Conservation (phyloP, 2,113 vertebrate species). For the Vimba vimba region DNA sequence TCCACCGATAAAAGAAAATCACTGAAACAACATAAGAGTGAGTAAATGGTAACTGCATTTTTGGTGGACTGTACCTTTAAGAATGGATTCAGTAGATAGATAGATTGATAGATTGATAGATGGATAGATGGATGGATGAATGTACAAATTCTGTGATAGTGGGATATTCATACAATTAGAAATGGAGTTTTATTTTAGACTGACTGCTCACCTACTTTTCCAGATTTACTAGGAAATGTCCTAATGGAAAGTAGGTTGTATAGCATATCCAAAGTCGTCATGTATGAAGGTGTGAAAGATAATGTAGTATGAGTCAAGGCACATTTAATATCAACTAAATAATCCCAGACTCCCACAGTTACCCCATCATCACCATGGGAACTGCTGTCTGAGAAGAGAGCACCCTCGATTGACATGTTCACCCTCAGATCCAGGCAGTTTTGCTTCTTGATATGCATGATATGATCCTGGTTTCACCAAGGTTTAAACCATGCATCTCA, state of each 20-base stretch:
- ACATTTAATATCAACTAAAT: not conserved
- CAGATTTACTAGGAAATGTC: not conserved
- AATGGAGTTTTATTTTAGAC: not conserved
- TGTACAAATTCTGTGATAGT: not conserved
- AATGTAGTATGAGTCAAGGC: constrained; percentile 10
- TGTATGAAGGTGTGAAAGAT: not conserved
- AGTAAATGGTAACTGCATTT: not conserved
- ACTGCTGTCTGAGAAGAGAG: constrained; percentile 14
- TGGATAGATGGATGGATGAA: not conserved
- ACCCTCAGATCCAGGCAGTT: constrained; percentile 17
- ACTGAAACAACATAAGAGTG: not conserved
- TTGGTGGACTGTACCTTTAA: constrained; percentile 5
- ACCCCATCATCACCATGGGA: constrained; percentile 37
- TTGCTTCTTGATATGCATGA: constrained; percentile 20
- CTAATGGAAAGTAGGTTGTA: not conserved
- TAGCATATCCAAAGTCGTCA: not conserved
- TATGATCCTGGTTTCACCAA: not conserved
- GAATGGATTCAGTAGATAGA: not conserved
- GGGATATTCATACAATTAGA: not conserved
- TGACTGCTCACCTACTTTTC: not conserved
- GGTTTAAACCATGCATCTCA: not conserved
- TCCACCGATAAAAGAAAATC: not conserved
- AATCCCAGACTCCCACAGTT: constrained; percentile 20
- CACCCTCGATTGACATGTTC: constrained; percentile 1
- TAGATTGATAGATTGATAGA: too few species aligned